A percentile compares a stretch with the other conserved stretches of the same genome.
Evolutionary conservation across 2,113 vertebrate species (phyloP).

Genomic region (Hystrix cristata): DNA sequence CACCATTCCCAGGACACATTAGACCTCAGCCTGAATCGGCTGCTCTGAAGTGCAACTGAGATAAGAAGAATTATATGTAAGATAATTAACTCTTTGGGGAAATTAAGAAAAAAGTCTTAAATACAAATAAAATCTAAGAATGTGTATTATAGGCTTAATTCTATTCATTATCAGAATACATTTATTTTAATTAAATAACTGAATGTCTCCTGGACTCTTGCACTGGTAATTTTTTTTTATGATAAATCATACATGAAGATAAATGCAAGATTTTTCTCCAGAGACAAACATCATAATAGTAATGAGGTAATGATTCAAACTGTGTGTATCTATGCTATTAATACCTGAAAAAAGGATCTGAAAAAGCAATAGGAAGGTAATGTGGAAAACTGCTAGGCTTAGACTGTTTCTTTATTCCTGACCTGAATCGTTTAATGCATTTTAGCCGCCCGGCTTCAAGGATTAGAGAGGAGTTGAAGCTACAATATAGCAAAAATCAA

Average conservation of each 20-base stretch:
- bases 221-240: constrained; percentile 71
- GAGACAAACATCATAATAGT: constrained; percentile 60
- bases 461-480: not conserved
- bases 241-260: constrained; percentile 60
- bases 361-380: constrained; percentile 11
- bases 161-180: constrained; percentile 80
- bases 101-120: constrained; percentile 79
- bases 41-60: constrained; percentile 78
- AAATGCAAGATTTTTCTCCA: constrained; percentile 75
- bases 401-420: constrained; percentile 59
- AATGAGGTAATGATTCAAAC: constrained; percentile 49
- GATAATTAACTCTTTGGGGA: constrained; percentile 87
- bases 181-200: constrained; percentile 85
- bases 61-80: constrained; percentile 78
- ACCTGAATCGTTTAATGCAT: constrained; percentile 62
- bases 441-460: constrained; percentile 63
- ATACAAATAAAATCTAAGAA: constrained; percentile 86
- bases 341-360: constrained; percentile 66
- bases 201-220: constrained; percentile 58
- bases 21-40: constrained; percentile 36
- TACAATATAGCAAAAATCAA: not conserved
- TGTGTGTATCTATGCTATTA: constrained; percentile 61
- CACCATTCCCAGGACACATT: not conserved
- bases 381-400: constrained; percentile 27
- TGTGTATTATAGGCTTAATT: constrained; percentile 83